Evolutionary conservation across 2,888 invertebrate genomes (phyloP), one percentile per base, ranked within the genome.

Genomic region (Xanthia icteritia): DNA sequence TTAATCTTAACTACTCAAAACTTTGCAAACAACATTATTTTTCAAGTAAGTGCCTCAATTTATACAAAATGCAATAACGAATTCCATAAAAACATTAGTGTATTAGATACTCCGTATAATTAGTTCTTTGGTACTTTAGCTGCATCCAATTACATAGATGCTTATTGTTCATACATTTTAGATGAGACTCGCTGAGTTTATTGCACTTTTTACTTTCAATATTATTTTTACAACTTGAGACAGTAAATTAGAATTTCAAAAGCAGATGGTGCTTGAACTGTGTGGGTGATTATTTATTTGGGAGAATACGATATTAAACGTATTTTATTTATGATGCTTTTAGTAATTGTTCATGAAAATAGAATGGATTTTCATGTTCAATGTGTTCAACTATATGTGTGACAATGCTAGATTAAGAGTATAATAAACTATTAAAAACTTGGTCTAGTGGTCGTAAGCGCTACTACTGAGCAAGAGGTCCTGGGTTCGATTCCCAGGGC

Each of bases 131-230:
- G 58, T 77, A 73, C 56, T 75, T 31, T n/a, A 23, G 60, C 60
- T 77, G 80, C 83, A 80, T 86, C 79, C 64, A 85, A 83, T 86
- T 86, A 80, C 69, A 66, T 20, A 42, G 45, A 36, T 56, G 86
- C 45, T 80, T 76, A 76, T 63, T 60, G 63, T 73, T 74, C 72
- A 80, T 83, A 80, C 66, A 86, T 86, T 77, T 86, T 73, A 73
- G 56, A 85, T 83, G 86, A 86, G 71, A 31, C n/a, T 58, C 69
- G 17, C 36, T 1, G 27, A 78, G 82, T 68, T 85, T 64, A 82
- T 71, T 85, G 85, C 64, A 74, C 77, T 73, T 77, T 61, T 74
- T 45, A 67, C 42, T 54, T 73, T 54, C 51, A 36, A 27, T 72
- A 58, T 66, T 73, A 36, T 67, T 39, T 65, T 54, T 79, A 20